Evolutionary conservation across 1,140 invertebrate species (phyloP).

Genomic region (Trichogramma pretiosum): DNA sequence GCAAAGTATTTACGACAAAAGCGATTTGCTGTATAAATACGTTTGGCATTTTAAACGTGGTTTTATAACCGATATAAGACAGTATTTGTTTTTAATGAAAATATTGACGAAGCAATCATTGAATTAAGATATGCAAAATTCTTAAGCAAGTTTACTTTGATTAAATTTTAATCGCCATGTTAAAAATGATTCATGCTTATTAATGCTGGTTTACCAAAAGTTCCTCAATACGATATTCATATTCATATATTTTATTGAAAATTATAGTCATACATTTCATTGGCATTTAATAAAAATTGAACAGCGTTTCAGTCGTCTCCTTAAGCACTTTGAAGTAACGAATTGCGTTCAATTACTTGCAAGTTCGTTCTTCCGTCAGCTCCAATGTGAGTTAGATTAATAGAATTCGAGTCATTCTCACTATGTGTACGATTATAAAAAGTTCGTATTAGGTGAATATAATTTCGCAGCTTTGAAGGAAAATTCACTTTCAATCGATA

Average conservation of each 20-base stretch:
- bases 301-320: conserved; percentile 1
- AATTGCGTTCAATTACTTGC: too few species aligned
- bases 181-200: too few species aligned
- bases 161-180: too few species aligned
- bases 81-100: background rate
- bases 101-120: background rate
- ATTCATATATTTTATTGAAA: background rate
- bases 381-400: too few species aligned
- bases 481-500: too few species aligned
- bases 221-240: background rate
- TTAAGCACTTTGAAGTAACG: conserved; percentile 12
- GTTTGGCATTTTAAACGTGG: conserved; percentile 18
- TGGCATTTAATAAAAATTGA: background rate
- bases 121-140: background rate
- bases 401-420: conserved; percentile 9
- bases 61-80: background rate
- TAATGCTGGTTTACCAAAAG: background rate
- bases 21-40: conserved; percentile 34
- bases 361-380: too few species aligned
- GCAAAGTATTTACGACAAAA: too few species aligned
- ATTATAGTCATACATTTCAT: conserved; percentile 10
- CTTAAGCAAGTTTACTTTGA: too few species aligned
- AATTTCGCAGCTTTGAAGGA: too few species aligned
- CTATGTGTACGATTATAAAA: background rate
- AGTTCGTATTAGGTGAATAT: conserved; percentile 10